These are phyloP conservation scores for Pachypanchax playfairii DNA, from an alignment of 2,113 vertebrate species.

Conservation along the genomic window DNA sequence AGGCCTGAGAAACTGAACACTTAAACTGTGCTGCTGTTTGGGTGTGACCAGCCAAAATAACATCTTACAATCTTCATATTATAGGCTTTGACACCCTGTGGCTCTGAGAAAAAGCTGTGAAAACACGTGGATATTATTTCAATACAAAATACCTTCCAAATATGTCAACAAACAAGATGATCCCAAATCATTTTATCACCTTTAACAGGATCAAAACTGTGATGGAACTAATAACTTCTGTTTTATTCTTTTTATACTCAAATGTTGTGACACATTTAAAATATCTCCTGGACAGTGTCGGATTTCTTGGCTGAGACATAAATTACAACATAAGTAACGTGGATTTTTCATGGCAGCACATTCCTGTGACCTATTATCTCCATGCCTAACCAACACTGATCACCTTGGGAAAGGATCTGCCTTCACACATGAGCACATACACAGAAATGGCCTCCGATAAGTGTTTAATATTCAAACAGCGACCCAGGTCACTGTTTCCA, in stretches of 20 bases:
- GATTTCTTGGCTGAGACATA: too few species aligned
- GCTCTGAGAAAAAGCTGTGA: constrained; percentile 8
- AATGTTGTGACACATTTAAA: too few species aligned
- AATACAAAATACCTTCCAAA: too few species aligned
- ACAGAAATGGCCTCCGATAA: background rate
- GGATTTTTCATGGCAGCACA: constrained; percentile 30
- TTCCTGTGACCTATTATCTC: constrained; percentile 66
- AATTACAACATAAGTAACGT: too few species aligned
- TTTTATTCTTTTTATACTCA: too few species aligned
- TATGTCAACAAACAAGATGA: too few species aligned
- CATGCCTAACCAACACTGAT: constrained; percentile 53
- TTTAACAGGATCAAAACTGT: too few species aligned
- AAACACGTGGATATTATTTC: constrained; percentile 3
- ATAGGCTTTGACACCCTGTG: constrained; percentile 6
- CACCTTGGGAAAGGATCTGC: constrained; percentile 45
- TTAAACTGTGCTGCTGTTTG: constrained; percentile 9
- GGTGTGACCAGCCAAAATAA: constrained; percentile 37
- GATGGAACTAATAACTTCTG: too few species aligned
- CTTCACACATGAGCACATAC: constrained; percentile 45
- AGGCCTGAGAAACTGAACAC: constrained; percentile 4
- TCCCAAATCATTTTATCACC: background rate
- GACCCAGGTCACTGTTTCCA: background rate
- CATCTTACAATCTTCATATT: constrained; percentile 33
- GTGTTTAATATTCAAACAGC: background rate
- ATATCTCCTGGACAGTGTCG: too few species aligned